phyloP scores from a whole-genome alignment of 2,888 invertebrate genomes.

The Pachydiplax longipennis region DNA sequence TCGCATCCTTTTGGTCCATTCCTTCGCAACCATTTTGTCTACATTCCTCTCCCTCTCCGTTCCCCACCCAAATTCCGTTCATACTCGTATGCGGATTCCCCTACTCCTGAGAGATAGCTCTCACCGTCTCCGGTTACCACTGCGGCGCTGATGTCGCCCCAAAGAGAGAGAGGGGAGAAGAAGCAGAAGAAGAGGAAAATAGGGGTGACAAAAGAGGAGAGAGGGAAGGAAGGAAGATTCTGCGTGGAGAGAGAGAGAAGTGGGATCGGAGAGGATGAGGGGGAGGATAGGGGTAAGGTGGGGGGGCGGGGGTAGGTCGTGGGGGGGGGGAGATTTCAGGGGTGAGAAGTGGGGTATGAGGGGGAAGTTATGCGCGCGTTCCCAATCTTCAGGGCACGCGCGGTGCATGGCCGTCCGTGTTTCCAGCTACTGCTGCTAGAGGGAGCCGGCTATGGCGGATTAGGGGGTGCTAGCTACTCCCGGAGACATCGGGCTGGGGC shows the following conservation, averaged over 20 bases:
- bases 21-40: background rate
- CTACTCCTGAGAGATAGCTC: background rate
- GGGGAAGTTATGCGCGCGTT: background rate
- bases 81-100: background rate
- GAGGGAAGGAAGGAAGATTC: background rate
- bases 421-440: background rate
- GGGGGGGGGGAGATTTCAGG: background rate
- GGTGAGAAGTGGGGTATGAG: background rate
- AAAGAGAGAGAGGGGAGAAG: background rate
- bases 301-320: background rate
- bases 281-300: background rate
- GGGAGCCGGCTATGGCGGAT: slow-evolving; percentile 40
- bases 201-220: background rate
- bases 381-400: background rate
- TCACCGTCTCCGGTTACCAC: background rate
- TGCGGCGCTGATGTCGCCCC: background rate
- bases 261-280: background rate
- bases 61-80: background rate
- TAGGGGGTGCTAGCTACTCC: slow-evolving; percentile 34
- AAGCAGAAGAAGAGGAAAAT: background rate
- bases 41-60: background rate
- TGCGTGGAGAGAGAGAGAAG: background rate
- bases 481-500: slow-evolving; percentile 15
- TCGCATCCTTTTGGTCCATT: background rate
- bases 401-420: background rate